These are phyloP conservation scores for Platichthys stellatus DNA, from an alignment of 2,113 vertebrate species.

Conservation along the genomic window DNA sequence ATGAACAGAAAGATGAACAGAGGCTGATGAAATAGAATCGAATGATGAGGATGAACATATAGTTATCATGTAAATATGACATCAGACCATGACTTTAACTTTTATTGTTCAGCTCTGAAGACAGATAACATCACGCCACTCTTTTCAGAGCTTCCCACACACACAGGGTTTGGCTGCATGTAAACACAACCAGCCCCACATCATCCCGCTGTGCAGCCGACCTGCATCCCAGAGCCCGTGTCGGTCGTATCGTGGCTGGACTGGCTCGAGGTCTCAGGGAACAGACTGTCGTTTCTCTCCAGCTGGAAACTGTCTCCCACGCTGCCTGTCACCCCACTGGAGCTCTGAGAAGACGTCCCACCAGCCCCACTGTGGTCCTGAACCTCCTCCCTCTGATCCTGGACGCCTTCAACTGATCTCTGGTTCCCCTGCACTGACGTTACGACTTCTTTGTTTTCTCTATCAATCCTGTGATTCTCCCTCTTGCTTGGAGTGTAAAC, in stretches of 20 bases:
- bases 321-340: constrained; percentile 78
- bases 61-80: background rate
- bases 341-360: constrained; percentile 66
- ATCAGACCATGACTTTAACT: background rate
- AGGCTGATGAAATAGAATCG: background rate
- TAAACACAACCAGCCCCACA: background rate
- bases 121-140: background rate
- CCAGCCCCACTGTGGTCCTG: constrained; percentile 39
- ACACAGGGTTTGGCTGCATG: no score
- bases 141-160: background rate
- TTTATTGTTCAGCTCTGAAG: background rate
- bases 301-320: constrained; percentile 48
- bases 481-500: constrained; percentile 6
- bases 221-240: constrained; percentile 70
- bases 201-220: constrained; percentile 35
- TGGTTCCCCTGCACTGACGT: background rate
- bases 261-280: constrained; percentile 72
- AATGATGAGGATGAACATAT: background rate
- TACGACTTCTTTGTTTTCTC: background rate
- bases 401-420: background rate
- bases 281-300: constrained; percentile 67
- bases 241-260: constrained; percentile 64
- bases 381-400: constrained; percentile 32
- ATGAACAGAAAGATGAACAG: background rate
- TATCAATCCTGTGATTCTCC: constrained; percentile 15